These are phyloP conservation scores for Alosa sapidissima DNA, from an alignment of 2,797 vertebrate genomes.

Conservation along the genomic window DNA sequence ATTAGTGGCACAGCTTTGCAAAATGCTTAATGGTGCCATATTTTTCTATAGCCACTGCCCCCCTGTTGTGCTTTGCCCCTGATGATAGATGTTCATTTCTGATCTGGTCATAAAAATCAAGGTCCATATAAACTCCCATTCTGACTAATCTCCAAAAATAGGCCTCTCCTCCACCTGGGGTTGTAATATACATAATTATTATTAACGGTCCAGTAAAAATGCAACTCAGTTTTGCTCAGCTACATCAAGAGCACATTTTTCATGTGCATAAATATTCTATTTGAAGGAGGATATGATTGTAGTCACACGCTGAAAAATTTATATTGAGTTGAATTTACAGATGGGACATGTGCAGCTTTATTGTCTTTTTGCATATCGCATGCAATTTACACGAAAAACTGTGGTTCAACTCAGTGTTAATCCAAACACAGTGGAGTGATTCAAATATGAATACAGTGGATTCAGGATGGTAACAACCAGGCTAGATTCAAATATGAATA, in stretches of 20 bases:
- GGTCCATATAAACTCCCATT: neutral
- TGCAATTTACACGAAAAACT: neutral
- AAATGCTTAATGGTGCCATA: neutral
- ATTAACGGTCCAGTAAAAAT: constrained; percentile 43
- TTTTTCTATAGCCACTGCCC: neutral
- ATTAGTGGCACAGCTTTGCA: neutral
- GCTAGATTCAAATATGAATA: neutral
- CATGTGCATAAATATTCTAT: constrained; percentile 57
- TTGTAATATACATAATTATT: constrained; percentile 52
- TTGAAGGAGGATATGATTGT: neutral
- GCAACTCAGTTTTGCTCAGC: neutral
- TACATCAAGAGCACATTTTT: constrained; percentile 48
- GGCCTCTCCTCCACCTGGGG: constrained; percentile 31
- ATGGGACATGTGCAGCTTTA: neutral
- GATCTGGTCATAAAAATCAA: neutral
- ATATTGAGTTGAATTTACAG: neutral
- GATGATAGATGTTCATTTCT: constrained; percentile 9
- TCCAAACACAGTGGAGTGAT: neutral
- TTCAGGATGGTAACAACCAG: too few species aligned
- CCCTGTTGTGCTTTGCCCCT: neutral
- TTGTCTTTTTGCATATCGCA: neutral
- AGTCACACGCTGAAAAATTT: neutral
- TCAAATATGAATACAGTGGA: neutral
- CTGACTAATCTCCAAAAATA: neutral
- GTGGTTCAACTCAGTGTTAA: neutral